phyloP scores from a whole-genome alignment of 2,113 vertebrate genomes.

The Alligator sinensis region DNA sequence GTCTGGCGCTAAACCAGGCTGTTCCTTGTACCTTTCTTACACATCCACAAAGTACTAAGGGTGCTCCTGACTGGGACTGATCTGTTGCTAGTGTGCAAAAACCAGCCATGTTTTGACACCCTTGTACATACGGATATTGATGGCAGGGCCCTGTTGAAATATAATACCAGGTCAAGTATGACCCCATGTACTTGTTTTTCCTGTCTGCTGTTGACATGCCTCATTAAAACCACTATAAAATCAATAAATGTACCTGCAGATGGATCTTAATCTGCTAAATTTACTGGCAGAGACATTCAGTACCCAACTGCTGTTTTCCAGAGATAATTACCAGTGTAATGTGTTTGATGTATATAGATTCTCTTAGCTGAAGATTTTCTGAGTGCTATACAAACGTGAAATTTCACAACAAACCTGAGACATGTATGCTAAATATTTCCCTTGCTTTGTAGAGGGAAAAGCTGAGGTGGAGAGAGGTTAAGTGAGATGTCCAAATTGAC shows the following conservation, averaged over 20 bases:
- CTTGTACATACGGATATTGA: accelerated
- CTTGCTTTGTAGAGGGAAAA: neutral
- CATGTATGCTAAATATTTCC: neutral
- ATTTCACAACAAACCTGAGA: neutral
- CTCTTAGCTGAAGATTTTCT: neutral
- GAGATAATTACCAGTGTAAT: neutral
- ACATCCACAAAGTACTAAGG: neutral
- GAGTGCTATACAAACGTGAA: neutral
- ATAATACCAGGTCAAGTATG: neutral
- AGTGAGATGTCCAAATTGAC: neutral
- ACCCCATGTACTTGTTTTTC: neutral
- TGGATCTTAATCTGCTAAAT: neutral
- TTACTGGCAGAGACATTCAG: neutral
- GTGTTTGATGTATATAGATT: neutral
- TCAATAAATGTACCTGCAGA: neutral
- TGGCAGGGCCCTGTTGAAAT: neutral
- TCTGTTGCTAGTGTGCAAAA: neutral
- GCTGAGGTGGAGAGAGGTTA: neutral
- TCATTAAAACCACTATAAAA: neutral
- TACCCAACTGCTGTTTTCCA: neutral
- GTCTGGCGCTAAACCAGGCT: neutral
- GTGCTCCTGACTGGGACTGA: neutral
- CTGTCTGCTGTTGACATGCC: neutral
- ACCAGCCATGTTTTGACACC: neutral
- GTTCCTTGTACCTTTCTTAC: neutral